Conservation (phyloP, 2,113 vertebrate genomes). For the Australoheros scitulus region DNA sequence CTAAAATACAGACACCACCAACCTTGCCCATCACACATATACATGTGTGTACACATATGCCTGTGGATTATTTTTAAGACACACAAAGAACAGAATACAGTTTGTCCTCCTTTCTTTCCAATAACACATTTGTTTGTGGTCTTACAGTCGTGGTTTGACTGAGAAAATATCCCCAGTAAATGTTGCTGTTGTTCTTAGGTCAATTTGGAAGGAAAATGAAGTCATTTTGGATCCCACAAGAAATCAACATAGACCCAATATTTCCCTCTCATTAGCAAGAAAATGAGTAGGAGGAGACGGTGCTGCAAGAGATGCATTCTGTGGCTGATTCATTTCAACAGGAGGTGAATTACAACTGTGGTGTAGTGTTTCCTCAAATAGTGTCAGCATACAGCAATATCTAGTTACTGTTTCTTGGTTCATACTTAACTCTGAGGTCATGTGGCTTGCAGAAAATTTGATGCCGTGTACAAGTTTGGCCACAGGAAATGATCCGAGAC, state of each 20-base stretch:
- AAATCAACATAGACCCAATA: conserved; percentile 58
- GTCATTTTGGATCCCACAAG: conserved; percentile 63
- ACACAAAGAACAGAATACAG: conserved; percentile 31
- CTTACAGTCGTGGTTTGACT: conserved; percentile 50
- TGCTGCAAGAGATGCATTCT: conserved; percentile 49
- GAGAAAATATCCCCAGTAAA: conserved; percentile 57
- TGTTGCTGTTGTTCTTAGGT: conserved; percentile 62
- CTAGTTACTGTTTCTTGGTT: conserved; percentile 54
- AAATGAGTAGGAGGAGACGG: conserved; percentile 35
- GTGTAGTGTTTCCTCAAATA: conserved; percentile 34
- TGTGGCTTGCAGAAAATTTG: conserved; percentile 47
- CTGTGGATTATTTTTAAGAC: conserved; percentile 14
- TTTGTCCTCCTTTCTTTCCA: conserved; percentile 51
- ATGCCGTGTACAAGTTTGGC: conserved; percentile 45
- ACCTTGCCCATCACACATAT: conserved; percentile 1
- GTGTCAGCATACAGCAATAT: conserved; percentile 55
- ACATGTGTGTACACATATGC: background rate
- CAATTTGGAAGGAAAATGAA: conserved; percentile 62
- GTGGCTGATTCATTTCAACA: conserved; percentile 60
- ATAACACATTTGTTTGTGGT: conserved; percentile 64
- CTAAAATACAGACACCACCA: conserved; percentile 4
- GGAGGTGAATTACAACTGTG: conserved; percentile 52
- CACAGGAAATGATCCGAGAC: conserved; percentile 40
- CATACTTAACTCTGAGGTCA: conserved; percentile 24
- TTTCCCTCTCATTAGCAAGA: conserved; percentile 66